Evolutionary conservation across 2,888 invertebrate genomes (phyloP).

Genomic region (Cheiracanthium punctorium): DNA sequence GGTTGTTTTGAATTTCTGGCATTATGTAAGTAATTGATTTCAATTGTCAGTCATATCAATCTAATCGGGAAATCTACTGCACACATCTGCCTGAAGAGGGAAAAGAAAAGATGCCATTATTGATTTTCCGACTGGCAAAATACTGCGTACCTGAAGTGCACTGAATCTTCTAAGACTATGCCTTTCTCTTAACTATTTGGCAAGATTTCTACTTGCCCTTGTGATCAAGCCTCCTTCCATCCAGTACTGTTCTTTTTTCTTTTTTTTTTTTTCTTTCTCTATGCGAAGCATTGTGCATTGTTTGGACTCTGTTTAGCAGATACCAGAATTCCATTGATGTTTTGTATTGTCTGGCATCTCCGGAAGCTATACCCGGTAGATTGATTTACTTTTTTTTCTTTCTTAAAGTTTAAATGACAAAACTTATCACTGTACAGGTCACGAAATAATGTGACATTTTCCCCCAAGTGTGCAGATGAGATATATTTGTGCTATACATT

Average conservation of each 20-base stretch:
- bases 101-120: conserved; percentile 39
- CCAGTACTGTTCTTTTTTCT: conserved; percentile 64
- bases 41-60: conserved; percentile 57
- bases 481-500: conserved; percentile 69
- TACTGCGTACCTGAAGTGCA: conserved; percentile 70
- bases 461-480: conserved; percentile 49
- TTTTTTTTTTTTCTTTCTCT: conserved; percentile 37
- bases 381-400: conserved; percentile 24
- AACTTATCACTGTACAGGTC: conserved; percentile 59
- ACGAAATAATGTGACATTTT: conserved; percentile 39
- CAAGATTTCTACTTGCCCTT: conserved; percentile 56
- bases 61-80: conserved; percentile 21
- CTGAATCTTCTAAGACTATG: conserved; percentile 64
- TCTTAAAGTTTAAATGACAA: conserved; percentile 35
- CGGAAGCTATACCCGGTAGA: conserved; percentile 32
- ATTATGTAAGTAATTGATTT: conserved; percentile 42
- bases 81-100: conserved; percentile 8
- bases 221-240: conserved; percentile 71
- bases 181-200: conserved; percentile 61
- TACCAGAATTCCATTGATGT: conserved; percentile 65
- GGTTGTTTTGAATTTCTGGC: conserved; percentile 32
- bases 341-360: conserved; percentile 55
- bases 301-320: conserved; percentile 54
- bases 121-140: conserved; percentile 39
- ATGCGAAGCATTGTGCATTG: conserved; percentile 46